These are phyloP conservation scores for Clinocottus analis DNA, from an alignment of 2,113 vertebrate species.

Conservation along the genomic window DNA sequence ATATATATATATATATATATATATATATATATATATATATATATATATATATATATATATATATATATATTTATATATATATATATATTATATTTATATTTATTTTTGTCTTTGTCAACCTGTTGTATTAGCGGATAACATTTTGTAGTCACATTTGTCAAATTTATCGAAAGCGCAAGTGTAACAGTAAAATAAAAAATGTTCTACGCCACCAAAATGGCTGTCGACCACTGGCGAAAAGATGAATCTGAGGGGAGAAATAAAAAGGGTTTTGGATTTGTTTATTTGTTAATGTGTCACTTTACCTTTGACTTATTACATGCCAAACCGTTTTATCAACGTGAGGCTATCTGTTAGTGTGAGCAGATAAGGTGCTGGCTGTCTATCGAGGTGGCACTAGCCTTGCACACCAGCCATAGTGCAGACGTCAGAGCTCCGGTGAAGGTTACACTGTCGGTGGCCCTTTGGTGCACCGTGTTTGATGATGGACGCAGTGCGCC, in stretches of 20 bases:
- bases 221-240: background rate
- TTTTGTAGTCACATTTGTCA: background rate
- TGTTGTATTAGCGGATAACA: background rate
- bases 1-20: no score
- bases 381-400: slow-evolving; percentile 39
- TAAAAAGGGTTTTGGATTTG: background rate
- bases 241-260: background rate
- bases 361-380: slow-evolving; percentile 31
- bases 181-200: background rate
- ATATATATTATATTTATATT: no score
- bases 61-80: no score
- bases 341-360: slow-evolving; percentile 17
- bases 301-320: background rate
- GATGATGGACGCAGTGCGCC: slow-evolving; percentile 74
- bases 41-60: no score
- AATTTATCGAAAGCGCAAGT: no score
- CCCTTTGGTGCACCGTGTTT: slow-evolving; percentile 71
- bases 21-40: no score
- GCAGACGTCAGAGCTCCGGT: slow-evolving; percentile 70
- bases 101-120: background rate
- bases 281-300: slow-evolving; percentile 10
- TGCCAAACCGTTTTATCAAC: slow-evolving; percentile 3
- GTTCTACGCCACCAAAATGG: background rate
- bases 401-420: slow-evolving; percentile 51
- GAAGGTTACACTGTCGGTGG: slow-evolving; percentile 73